phyloP scores from a whole-genome alignment of 1,140 invertebrate species.

The Centruroides sculpturatus region DNA sequence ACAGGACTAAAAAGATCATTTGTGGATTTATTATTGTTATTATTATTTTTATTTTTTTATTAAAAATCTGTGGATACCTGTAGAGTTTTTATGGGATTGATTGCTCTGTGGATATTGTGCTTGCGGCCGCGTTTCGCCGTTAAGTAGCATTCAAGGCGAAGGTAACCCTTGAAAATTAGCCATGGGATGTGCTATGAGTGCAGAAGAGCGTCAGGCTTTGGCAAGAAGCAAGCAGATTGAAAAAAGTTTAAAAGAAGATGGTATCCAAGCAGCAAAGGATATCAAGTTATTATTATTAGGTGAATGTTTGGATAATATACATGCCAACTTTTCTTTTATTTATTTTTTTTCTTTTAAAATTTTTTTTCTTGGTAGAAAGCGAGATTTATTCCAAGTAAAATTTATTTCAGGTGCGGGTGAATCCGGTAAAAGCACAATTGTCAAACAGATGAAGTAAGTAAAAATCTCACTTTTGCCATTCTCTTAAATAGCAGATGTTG shows the following conservation, averaged over 20 bases:
- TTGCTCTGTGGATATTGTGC: no score
- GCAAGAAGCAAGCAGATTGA: constrained; percentile 96
- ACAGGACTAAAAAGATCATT: no score
- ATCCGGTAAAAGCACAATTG: constrained; percentile 91
- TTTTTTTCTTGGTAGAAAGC: not conserved
- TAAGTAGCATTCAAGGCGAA: no score
- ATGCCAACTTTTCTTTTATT: not conserved
- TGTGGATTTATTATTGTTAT: no score
- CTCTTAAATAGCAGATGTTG: no score
- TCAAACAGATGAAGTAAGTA: constrained; percentile 38
- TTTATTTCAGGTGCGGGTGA: constrained; percentile 54
- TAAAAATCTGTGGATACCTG: no score
- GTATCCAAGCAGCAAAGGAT: constrained; percentile 96
- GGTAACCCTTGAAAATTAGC: no score
- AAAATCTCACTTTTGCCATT: no score
- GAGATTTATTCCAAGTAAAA: not conserved
- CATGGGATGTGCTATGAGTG: constrained; percentile 98
- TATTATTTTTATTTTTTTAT: no score
- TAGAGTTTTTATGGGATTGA: no score
- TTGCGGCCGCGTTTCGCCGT: no score
- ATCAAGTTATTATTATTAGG: constrained; percentile 95
- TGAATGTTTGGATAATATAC: constrained; percentile 36
- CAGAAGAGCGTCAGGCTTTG: constrained; percentile 89
- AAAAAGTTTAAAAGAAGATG: constrained; percentile 98
- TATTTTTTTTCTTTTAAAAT: not conserved